These are phyloP conservation scores for Muscicapa comitata DNA, from an alignment of 2,797 vertebrate genomes.

Conservation along the genomic window DNA sequence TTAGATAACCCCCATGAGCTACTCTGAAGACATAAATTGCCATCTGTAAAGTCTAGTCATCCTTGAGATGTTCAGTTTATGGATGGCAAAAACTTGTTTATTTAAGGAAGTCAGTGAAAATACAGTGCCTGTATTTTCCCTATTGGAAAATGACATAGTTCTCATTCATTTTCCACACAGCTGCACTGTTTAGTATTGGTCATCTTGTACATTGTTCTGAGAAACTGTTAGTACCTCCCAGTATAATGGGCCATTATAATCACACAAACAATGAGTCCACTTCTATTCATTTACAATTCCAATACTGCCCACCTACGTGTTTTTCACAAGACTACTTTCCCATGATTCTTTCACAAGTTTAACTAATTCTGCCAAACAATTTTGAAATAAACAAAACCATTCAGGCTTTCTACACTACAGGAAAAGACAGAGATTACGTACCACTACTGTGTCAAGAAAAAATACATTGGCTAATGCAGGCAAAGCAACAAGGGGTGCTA, in stretches of 20 bases:
- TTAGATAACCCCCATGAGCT: not conserved
- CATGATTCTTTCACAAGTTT: not conserved
- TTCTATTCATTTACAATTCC: conserved; percentile 23
- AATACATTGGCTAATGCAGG: fast-evolving
- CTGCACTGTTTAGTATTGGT: not conserved
- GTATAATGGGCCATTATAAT: conserved; percentile 22
- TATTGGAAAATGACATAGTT: not conserved
- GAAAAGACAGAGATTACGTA: not conserved
- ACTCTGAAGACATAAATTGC: not conserved
- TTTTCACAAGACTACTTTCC: conserved; percentile 15
- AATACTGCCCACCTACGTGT: conserved; percentile 8
- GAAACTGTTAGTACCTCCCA: not conserved
- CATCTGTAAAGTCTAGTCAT: not conserved
- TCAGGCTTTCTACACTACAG: not conserved
- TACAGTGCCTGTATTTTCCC: not conserved
- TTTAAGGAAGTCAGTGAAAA: not conserved
- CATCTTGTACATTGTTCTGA: conserved; percentile 28
- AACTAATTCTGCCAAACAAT: not conserved
- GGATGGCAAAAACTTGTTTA: not conserved
- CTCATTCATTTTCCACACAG: conserved; percentile 11
- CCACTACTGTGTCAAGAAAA: not conserved
- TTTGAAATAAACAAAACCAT: not conserved
- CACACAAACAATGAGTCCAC: conserved; percentile 11
- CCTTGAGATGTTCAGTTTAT: not conserved
- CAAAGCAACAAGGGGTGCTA: not conserved